Evolutionary conservation across 2,888 invertebrate genomes (phyloP).

Genomic region (Napeogenes sylphis): DNA sequence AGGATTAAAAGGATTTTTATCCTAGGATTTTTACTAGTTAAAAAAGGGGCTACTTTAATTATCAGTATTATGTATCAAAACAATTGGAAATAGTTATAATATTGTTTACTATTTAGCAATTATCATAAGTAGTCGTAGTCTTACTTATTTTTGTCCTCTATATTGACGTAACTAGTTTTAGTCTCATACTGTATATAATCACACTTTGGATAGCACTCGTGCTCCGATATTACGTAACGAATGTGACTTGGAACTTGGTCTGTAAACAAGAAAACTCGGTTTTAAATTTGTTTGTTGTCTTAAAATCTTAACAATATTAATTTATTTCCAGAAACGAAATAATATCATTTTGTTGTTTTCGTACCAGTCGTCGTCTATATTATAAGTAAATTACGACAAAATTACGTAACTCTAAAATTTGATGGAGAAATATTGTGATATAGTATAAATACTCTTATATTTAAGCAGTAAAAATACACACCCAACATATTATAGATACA

Average conservation of each 20-base stretch:
- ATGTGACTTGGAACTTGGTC: constrained; percentile 46
- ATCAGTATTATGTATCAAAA: too few species aligned
- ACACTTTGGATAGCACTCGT: constrained; percentile 58
- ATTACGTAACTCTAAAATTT: too few species aligned
- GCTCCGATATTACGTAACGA: constrained; percentile 41
- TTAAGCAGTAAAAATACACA: constrained; percentile 30
- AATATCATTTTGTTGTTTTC: neutral
- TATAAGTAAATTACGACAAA: too few species aligned
- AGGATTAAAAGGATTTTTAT: too few species aligned
- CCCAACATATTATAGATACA: constrained; percentile 52
- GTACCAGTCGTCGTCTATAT: too few species aligned
- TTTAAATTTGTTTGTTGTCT: neutral
- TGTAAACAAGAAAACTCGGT: constrained; percentile 35
- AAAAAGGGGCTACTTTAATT: too few species aligned
- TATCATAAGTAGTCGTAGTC: neutral
- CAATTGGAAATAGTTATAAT: too few species aligned
- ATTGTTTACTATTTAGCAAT: too few species aligned
- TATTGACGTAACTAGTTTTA: constrained; percentile 48
- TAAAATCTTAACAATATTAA: neutral
- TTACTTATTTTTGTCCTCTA: constrained; percentile 36
- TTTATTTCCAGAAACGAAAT: neutral
- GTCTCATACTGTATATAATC: constrained; percentile 63
- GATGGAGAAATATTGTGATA: too few species aligned
- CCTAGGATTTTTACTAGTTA: too few species aligned
- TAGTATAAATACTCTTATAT: too few species aligned